Conservation (phyloP, 2,113 vertebrate species). For the Mastomys coucha region DNA sequence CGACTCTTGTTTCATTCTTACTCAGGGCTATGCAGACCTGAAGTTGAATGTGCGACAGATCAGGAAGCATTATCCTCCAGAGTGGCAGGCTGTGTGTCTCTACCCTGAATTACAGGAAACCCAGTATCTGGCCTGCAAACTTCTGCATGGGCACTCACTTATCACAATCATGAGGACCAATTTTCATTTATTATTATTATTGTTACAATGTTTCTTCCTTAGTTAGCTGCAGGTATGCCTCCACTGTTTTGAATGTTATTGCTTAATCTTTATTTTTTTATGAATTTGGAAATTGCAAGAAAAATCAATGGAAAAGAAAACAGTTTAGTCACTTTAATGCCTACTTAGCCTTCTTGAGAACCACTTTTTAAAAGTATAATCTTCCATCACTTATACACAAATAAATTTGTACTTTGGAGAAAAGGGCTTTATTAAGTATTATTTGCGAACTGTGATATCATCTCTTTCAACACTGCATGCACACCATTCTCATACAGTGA, state of each 20-base stretch:
- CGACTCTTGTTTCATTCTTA: background rate
- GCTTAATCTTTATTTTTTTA: slow-evolving; percentile 54
- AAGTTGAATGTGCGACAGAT: background rate
- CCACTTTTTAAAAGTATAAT: background rate
- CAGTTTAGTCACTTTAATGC: background rate
- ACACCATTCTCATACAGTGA: background rate
- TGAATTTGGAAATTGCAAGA: slow-evolving; percentile 25
- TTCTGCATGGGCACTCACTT: background rate
- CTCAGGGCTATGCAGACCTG: background rate
- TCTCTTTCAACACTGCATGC: background rate
- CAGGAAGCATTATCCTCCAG: background rate
- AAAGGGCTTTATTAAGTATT: background rate
- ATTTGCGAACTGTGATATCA: background rate
- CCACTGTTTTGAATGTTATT: slow-evolving; percentile 15
- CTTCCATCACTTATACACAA: background rate
- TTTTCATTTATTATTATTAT: background rate
- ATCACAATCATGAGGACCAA: background rate
- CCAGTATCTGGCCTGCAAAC: accelerated
- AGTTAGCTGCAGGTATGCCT: background rate
- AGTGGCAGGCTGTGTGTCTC: background rate
- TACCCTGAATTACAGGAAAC: background rate
- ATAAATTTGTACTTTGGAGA: background rate
- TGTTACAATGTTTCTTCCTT: background rate
- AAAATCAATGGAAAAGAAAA: slow-evolving; percentile 35
- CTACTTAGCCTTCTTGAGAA: background rate